Base-by-base conservation (phyloP, 2,797 vertebrate species). In the Monodelphis domestica region DNA sequence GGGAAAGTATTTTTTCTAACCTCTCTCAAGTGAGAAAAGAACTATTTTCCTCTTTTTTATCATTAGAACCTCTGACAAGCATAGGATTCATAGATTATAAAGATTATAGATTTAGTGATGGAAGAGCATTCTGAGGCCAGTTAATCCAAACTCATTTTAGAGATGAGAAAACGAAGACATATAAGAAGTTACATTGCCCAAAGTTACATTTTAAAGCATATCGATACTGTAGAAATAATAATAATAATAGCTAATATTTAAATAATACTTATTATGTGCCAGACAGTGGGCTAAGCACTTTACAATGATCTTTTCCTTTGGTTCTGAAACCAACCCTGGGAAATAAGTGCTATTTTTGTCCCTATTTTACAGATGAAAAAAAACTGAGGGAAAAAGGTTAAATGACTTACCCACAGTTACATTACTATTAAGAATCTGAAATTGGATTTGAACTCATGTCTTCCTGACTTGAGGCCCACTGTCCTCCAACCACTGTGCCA, bases 1-100 rank as follows among this genome's bases (percentile, higher is more conserved):
- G n/a, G 87, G 53, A 96, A 95, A 94, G 7, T 90, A 92, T 53
- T 0, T 93, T 94, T 88, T 24, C 84, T 38, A 38, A 17, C 33
- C 14, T 70, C 59, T 6, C 5, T 38, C 33, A 70, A 70, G 33
- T 17, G 33, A 70, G 5, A 21, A 59, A 70, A 38, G n/a, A 6
- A 7, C 33, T 70, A 17, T n/a, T 70, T n/a, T 70, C 33, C 15
- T 70, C 33, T 38, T 5, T 70, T 70, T 70, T n/a, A 17, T 70
- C 17, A n/a, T 70, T 6, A 38, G 59, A 38, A 7, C 59, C 59
- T 5, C 5, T 70, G 59, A 70, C 10, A 38, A 38, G 14, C 1
- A 38, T 38, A 59, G 33, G 59, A 9, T 70, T 70, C n/a, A 5
- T 38, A 70, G 59, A n/a, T 70, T 17, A 70, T 7, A 26, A 15